phyloP scores from a whole-genome alignment of 2,888 invertebrate genomes.

The Chymomyza procnemis region DNA sequence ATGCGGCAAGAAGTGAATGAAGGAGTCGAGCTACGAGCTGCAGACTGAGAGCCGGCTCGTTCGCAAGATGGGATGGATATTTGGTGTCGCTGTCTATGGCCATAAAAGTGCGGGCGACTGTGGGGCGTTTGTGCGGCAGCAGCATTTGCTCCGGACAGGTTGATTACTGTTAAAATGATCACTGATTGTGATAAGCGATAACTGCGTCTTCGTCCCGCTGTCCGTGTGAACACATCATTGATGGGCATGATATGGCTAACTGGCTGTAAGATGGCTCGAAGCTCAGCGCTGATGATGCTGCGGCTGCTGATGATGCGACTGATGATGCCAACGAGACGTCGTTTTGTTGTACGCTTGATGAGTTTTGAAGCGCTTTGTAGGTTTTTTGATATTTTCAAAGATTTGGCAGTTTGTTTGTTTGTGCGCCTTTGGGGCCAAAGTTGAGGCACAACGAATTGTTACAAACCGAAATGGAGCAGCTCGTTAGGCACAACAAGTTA shows the following conservation, averaged over 20 bases:
- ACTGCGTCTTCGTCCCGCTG: slow-evolving; percentile 30
- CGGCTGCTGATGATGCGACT: too few relatives aligned
- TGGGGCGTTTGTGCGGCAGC: neutral
- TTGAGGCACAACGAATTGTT: slow-evolving; percentile 71
- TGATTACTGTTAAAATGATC: slow-evolving; percentile 74
- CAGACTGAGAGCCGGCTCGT: neutral
- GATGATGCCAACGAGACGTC: slow-evolving; percentile 25
- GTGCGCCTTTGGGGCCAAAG: slow-evolving; percentile 22
- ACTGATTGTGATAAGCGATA: slow-evolving; percentile 74
- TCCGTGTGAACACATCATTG: slow-evolving; percentile 62
- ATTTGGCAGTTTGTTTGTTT: slow-evolving; percentile 36
- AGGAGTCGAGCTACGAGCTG: slow-evolving; percentile 21
- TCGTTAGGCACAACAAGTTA: slow-evolving; percentile 71
- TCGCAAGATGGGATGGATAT: neutral
- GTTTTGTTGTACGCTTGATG: slow-evolving; percentile 34
- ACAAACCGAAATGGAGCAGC: slow-evolving; percentile 71
- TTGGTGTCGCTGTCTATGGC: slow-evolving; percentile 15
- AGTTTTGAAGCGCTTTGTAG: slow-evolving; percentile 20
- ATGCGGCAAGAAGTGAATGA: slow-evolving; percentile 31
- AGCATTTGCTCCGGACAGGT: slow-evolving; percentile 66
- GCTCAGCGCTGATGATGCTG: slow-evolving; percentile 10
- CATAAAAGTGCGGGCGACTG: slow-evolving; percentile 34
- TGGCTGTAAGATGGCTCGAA: slow-evolving; percentile 18
- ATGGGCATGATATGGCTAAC: slow-evolving; percentile 41
- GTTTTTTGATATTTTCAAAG: neutral